Evolutionary conservation across 1,140 invertebrate genomes (phyloP).

Genomic region (Xylocopa sonorina): DNA sequence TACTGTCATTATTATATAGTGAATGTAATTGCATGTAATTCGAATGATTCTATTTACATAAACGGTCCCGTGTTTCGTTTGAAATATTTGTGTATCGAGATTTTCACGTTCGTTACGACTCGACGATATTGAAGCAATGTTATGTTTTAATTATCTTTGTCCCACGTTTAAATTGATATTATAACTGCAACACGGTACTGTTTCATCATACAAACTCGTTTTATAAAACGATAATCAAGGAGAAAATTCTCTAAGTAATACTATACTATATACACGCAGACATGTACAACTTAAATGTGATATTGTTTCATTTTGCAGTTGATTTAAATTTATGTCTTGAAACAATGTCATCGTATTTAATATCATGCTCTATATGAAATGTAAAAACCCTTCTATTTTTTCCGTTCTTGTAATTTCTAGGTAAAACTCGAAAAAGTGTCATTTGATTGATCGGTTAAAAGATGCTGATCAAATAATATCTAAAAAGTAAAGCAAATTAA

Average conservation of each 20-base stretch:
- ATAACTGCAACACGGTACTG: background rate
- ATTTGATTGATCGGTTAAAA: constrained; percentile 65
- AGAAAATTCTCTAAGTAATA: constrained; percentile 20
- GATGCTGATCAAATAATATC: constrained; percentile 76
- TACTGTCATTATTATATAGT: constrained; percentile 14
- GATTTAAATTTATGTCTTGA: background rate
- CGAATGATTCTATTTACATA: constrained; percentile 28
- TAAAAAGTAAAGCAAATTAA: constrained; percentile 41
- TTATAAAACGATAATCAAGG: constrained; percentile 1
- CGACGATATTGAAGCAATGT: constrained; percentile 22
- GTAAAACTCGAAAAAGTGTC: constrained; percentile 52
- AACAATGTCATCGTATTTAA: background rate
- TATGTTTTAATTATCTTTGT: constrained; percentile 34
- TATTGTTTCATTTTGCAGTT: constrained; percentile 2
- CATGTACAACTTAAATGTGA: constrained; percentile 1
- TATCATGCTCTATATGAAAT: background rate
- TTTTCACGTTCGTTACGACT: constrained; percentile 37
- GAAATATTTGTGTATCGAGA: constrained; percentile 9
- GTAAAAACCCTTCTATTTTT: constrained; percentile 14
- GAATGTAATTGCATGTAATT: constrained; percentile 23
- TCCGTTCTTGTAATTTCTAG: constrained; percentile 55
- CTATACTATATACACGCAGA: background rate
- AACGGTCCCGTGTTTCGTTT: constrained; percentile 29
- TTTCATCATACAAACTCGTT: background rate
- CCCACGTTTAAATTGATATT: constrained; percentile 8